Base-by-base conservation (phyloP, 1,140 invertebrate species). In the Sitodiplosis mosellana region DNA sequence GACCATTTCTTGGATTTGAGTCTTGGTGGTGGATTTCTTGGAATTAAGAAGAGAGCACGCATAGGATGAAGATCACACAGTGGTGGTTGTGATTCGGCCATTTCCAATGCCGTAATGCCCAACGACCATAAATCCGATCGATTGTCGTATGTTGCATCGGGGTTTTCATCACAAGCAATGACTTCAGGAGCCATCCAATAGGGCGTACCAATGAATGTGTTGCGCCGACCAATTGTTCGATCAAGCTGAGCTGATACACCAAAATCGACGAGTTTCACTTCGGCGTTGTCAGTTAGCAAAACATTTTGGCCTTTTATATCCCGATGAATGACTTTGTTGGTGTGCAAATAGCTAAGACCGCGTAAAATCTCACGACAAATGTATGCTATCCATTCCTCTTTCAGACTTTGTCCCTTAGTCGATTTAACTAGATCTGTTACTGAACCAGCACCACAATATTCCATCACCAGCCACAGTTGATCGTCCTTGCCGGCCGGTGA, bases 221-320 rank as follows among this genome's bases (percentile, higher is more conserved):
- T 99, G 60, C 96, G 74, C 55, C 94, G 74, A 47, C 96, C 95
- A 67, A 99, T 97, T 46, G 96, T 99, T 57, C 94, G 79, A 68
- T 99, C 96, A 58, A 99, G 70, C 70, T 99, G 95, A 57, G 96
- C 96, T 55, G 91, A 96, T 19, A 99, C 96, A 57, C 96, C 96
- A 76, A 99, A 99, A 72, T 99, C 96, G 56, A 99, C 96, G 56
- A 99, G 73, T 74, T 99, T 99, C 33, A 99, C 93, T 78, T 99
- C 94, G 45, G 94, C 94, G 75, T 98, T 97, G 63, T 99, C 95
- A 52, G 96, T 99, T 18, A 99, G 75, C 22, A 99, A 71, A 46
- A 99, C 96, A 75, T 99, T 99, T 68, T 99, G 96, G 38, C 96
- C 96, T 70, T 99, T 99, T 56, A 99, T 99, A 69, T 99, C 96